These are phyloP conservation scores for Dryobates pubescens DNA, from an alignment of 2,797 vertebrate genomes.

Conservation along the genomic window DNA sequence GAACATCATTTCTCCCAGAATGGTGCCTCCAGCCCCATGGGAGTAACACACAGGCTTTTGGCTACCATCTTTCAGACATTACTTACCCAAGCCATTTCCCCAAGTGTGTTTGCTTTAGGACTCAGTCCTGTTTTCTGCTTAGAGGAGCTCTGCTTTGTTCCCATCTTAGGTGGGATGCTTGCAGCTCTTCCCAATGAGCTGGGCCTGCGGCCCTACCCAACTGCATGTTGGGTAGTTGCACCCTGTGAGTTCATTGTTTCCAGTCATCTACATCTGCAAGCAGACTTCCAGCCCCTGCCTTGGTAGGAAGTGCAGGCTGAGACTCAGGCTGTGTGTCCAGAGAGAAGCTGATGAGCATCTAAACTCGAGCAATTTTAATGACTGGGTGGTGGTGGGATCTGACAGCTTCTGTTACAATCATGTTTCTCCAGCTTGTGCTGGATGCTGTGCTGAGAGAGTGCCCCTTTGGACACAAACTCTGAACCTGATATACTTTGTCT, in stretches of 20 bases:
- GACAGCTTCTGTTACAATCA: neutral
- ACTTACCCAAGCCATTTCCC: neutral
- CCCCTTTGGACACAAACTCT: neutral
- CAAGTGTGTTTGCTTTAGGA: fast-evolving
- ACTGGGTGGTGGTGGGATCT: fast-evolving
- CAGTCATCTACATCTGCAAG: neutral
- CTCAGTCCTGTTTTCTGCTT: neutral
- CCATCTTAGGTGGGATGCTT: neutral
- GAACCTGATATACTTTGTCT: neutral
- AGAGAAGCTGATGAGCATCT: neutral
- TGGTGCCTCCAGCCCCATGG: neutral
- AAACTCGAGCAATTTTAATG: neutral
- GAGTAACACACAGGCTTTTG: neutral
- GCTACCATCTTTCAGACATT: neutral
- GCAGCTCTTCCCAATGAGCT: neutral
- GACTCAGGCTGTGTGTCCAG: neutral
- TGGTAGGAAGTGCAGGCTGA: neutral
- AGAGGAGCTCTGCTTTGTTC: neutral
- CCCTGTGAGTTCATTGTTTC: neutral
- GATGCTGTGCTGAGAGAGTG: neutral
- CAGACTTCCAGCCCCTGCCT: neutral
- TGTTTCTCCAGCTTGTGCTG: neutral
- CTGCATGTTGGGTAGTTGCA: neutral
- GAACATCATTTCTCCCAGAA: neutral
- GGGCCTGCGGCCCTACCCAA: neutral